A percentile compares a stretch with the other conserved stretches of the same genome.
Evolutionary conservation across 2,113 vertebrate species (phyloP).

Genomic region (Oreocharis arfaki): DNA sequence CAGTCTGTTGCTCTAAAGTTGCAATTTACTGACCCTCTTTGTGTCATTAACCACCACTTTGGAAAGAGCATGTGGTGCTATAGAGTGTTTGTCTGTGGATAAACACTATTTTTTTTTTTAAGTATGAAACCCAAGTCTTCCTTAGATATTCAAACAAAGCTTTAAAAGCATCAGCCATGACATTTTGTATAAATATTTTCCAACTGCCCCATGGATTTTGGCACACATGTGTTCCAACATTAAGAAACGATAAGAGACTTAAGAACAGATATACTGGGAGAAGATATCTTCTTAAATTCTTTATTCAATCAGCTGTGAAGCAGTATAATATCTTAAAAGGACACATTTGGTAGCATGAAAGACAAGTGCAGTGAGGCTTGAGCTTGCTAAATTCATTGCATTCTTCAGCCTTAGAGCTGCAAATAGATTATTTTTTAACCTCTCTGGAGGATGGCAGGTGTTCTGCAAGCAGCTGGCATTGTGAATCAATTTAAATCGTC

Average conservation of each 20-base stretch:
- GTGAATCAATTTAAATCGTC: background rate
- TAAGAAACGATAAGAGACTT: constrained; percentile 67
- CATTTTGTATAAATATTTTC: constrained; percentile 42
- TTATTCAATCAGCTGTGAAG: constrained; percentile 73
- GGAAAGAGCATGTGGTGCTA: background rate
- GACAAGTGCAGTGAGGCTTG: constrained; percentile 69
- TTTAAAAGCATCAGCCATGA: constrained; percentile 26
- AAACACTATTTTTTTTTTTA: background rate
- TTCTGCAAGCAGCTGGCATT: constrained; percentile 9
- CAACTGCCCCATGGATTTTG: constrained; percentile 28
- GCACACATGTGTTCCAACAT: constrained; percentile 25
- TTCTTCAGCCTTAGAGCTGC: constrained; percentile 55
- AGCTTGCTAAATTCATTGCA: constrained; percentile 60
- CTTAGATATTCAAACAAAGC: constrained; percentile 49
- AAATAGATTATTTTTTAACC: constrained; percentile 66
- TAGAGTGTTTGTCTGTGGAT: background rate
- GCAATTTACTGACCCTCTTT: background rate
- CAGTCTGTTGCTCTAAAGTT: background rate
- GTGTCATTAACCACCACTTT: background rate
- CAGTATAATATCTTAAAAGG: constrained; percentile 73
- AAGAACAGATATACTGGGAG: constrained; percentile 54
- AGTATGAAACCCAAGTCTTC: constrained; percentile 33
- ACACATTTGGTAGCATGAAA: constrained; percentile 70
- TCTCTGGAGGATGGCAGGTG: constrained; percentile 23
- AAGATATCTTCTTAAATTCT: constrained; percentile 70